phyloP scores from a whole-genome alignment of 1,140 invertebrate genomes.

The Drosophila eugracilis region DNA sequence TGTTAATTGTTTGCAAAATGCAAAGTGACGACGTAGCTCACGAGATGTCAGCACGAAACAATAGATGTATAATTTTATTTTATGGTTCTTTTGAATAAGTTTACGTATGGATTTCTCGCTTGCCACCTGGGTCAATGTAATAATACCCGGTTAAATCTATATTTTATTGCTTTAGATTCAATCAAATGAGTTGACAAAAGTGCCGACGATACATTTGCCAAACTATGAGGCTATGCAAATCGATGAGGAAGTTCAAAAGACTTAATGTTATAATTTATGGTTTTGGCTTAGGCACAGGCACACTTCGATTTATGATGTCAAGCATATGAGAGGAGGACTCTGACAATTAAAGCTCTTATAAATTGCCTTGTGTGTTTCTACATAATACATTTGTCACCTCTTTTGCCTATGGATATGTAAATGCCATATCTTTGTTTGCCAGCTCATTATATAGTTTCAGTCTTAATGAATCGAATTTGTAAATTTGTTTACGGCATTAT shows the following conservation, averaged over 20 bases:
- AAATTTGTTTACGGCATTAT: conserved; percentile 2
- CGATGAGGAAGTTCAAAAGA: conserved; percentile 58
- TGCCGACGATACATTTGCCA: conserved; percentile 33
- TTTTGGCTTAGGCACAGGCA: conserved; percentile 20
- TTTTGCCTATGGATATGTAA: conserved; percentile 32
- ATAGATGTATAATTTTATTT: conserved; percentile 48
- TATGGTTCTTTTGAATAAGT: conserved; percentile 5
- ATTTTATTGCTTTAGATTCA: conserved; percentile 53
- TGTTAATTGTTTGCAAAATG: conserved; percentile 64
- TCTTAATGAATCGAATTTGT: conserved; percentile 4
- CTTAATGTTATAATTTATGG: conserved; percentile 58
- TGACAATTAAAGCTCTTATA: conserved; percentile 44
- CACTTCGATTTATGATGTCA: conserved; percentile 47
- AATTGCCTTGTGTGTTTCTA: conserved; percentile 32
- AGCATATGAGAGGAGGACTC: conserved; percentile 11
- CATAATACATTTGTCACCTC: conserved; percentile 40
- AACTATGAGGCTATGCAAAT: conserved; percentile 56
- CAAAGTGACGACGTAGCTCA: conserved; percentile 48
- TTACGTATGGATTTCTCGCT: background rate
- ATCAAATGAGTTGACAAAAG: conserved; percentile 48
- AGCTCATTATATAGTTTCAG: background rate
- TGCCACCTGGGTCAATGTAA: conserved; percentile 27
- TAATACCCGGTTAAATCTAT: conserved; percentile 40
- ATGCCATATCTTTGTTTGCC: conserved; percentile 18
- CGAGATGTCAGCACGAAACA: conserved; percentile 44